Conservation (phyloP, 2,888 invertebrate species). For the Amphipoea lucens region DNA sequence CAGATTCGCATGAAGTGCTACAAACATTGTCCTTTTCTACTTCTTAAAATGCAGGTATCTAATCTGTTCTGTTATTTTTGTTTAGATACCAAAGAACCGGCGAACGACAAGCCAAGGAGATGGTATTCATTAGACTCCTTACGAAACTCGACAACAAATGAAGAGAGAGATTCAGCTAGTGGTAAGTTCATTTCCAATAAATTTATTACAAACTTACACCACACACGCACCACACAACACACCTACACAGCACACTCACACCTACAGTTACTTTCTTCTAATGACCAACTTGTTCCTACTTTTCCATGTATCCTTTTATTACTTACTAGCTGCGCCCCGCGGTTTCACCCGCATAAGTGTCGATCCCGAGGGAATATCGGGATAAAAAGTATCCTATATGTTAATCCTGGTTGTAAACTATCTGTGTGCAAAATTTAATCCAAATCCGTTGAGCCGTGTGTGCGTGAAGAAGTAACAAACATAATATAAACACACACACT, state of each 20-base stretch:
- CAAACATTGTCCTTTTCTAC: background rate
- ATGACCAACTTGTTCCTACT: background rate
- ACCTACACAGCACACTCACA: background rate
- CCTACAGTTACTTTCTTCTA: background rate
- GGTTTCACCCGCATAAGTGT: no score
- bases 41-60: constrained; percentile 33
- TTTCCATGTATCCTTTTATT: background rate
- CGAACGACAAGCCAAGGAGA: constrained; percentile 78
- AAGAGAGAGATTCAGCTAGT: constrained; percentile 87
- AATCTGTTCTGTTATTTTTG: constrained; percentile 51
- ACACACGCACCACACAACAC: background rate
- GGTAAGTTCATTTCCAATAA: constrained; percentile 74
- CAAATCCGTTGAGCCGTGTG: no score
- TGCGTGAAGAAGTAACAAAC: no score
- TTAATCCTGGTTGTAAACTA: no score
- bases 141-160: constrained; percentile 81
- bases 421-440: no score
- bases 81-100: constrained; percentile 85
- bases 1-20: constrained; percentile 13
- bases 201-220: background rate
- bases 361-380: no score
- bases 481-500: no score
- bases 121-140: constrained; percentile 89
- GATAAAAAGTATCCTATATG: no score
- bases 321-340: no score